Evolutionary conservation across 2,113 vertebrate species (phyloP), one percentile per base, ranked within the genome.

Genomic region (Pseudorectes ferrugineus): DNA sequence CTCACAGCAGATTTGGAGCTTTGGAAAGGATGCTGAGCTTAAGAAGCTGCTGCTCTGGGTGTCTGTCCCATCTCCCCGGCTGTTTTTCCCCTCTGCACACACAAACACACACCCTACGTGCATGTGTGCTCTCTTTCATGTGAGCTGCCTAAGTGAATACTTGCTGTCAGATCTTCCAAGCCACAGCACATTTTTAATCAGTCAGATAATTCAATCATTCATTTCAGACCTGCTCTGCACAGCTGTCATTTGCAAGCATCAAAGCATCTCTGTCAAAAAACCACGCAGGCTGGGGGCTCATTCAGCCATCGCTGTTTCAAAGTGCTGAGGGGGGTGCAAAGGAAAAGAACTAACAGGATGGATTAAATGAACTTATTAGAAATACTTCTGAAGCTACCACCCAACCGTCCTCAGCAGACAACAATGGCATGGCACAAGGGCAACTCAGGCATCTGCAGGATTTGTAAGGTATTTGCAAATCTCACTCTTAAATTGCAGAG

Each of bases 201-300:
- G 88, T 74, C 87, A 77, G 88, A 85, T 90, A 94, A 96, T 95
- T 93, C 94, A 92, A 80, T 89, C 92, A 66, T 40, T 91, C 87
- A 49, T 87, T 89, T 90, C 89, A 93, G 89, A 73, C 75, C 85
- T 90, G 93, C 88, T 93, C 54, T 8, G 62, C 20, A 3, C 93
- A 96, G 93, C 75, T 90, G 85, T 88, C 89, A 88, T 62, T 85
- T 52, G 54, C 92, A 85, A 92, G 88, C 92, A 94, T 85, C 96
- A 95, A 90, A 95, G 89, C 82, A 58, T 19, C 71, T 70, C 78
- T 74, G 67, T 73, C 67, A 85, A 58, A 85, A 91, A 70, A 43
- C 26, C 51, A 36, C 2, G 0, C 40, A 11, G 82, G 81, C 63
- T 83, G 63, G 63, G 77, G 82, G 46, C 8, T 93, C 92, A 62